Evolutionary conservation across 1,140 invertebrate species (phyloP).

Genomic region (Drosophila bifasciata): DNA sequence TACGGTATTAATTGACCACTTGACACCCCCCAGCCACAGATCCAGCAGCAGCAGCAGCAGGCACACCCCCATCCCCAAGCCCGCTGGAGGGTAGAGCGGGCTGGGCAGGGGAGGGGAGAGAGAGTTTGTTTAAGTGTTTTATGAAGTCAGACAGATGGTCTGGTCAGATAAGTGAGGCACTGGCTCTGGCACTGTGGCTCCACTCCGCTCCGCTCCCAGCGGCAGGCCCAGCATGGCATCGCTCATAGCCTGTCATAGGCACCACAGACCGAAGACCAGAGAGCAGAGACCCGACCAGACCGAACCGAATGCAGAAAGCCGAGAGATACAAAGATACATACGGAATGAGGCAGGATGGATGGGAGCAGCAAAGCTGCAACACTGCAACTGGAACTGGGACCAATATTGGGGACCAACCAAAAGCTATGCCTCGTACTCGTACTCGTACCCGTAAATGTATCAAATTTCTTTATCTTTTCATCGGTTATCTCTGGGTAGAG

Average conservation of each 20-base stretch:
- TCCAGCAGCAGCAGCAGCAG: background rate
- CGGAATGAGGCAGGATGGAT: constrained; percentile 42
- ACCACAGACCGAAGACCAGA: constrained; percentile 17
- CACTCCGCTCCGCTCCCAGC: background rate
- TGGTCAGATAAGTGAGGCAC: constrained; percentile 61
- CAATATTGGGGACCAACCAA: background rate
- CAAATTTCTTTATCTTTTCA: constrained; percentile 32
- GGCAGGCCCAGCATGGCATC: constrained; percentile 16
- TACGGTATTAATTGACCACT: constrained; percentile 78
- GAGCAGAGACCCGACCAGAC: constrained; percentile 4
- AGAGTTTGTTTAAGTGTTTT: constrained; percentile 68
- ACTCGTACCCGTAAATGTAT: constrained; percentile 12
- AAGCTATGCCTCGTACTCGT: background rate
- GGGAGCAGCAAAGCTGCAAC: background rate
- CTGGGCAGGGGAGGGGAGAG: background rate
- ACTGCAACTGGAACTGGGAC: background rate
- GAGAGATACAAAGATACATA: constrained; percentile 63
- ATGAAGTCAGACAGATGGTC: constrained; percentile 75
- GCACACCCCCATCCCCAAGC: constrained; percentile 3
- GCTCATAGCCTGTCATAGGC: constrained; percentile 72
- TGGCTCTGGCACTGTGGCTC: background rate
- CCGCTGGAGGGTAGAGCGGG: too few relatives aligned
- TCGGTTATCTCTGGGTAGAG: constrained; percentile 34
- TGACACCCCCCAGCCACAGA: constrained; percentile 52
- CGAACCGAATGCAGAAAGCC: constrained; percentile 9